Evolutionary conservation across 2,113 vertebrate genomes (phyloP).

Genomic region (Apodemus speciosus): DNA sequence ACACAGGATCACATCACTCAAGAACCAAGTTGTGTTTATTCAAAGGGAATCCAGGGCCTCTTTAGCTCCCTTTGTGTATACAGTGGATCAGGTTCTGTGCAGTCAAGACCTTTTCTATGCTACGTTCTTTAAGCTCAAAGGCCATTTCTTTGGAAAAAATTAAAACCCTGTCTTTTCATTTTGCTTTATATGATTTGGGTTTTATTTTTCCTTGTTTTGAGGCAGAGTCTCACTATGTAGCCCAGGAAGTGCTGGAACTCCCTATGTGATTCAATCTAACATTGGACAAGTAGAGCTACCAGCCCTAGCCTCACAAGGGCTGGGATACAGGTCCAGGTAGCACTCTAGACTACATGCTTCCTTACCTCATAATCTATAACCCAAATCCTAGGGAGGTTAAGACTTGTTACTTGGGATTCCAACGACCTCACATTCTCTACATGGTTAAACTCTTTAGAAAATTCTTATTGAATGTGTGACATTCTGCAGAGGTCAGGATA

Average conservation of each 20-base stretch:
- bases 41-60: neutral
- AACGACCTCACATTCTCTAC: neutral
- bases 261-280: neutral
- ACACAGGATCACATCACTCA: neutral
- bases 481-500: neutral
- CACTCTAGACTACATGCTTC: too few species aligned
- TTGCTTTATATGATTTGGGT: neutral
- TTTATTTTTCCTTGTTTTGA: neutral
- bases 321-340: neutral
- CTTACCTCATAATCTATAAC: neutral
- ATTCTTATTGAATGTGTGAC: neutral
- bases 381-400: neutral
- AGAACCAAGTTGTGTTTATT: neutral
- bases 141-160: neutral
- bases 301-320: neutral
- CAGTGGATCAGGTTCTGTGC: neutral
- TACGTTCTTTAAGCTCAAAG: neutral
- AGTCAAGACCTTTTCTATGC: neutral
- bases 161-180: neutral
- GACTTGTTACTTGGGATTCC: neutral
- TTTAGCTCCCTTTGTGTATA: neutral
- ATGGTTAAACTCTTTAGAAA: neutral
- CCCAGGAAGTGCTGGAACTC: neutral
- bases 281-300: neutral
- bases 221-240: neutral